Evolutionary conservation across 1,140 invertebrate species (phyloP), one percentile per base, ranked within the genome.

Genomic region (Pectinophora gossypiella): DNA sequence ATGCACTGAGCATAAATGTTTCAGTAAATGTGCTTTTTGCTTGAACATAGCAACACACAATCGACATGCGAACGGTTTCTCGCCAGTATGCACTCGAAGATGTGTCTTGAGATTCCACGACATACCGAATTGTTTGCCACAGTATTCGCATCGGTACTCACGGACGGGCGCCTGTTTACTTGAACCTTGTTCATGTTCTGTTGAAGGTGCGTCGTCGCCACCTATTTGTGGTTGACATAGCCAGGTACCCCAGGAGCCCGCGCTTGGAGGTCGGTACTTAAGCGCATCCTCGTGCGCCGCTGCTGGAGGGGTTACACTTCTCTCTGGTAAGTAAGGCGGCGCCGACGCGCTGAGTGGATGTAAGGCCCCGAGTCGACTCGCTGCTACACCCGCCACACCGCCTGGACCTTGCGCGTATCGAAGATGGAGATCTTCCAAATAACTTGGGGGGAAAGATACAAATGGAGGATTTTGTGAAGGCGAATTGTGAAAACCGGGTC

Each of bases 31-130:
- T 1, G 94, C 95, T 78, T 96, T 96, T 62, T 96, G 95, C 76
- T 95, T 95, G 79, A 96, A 96, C 94, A 95, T 95, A 20, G 94
- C 94, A 12, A 95, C 94, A 72, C 95, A 96, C 0, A 96, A 90
- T 59, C 94, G 90, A 89, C 95, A 96, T 35, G 94, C 94, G 67
- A 95, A 96, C 3, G 95, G 95, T 74, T 95, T 96, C 64, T 96
- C 95, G 42, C 95, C 95, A 0, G 95, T 96, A 72, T 96, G 95
- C 12, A 96, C 94, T 73, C 94, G 89, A 23, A 95, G 85, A 86
- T 96, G 94, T 40, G 94, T 95, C 77, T 96, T 95, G 59, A 95
- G 89, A 88, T 96, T 96, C 94, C 94, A 95, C 0, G 94, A 95
- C 94, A 95, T 95, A 23, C 94, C 94, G 70, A 96, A 96, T 75